phyloP scores from a whole-genome alignment of 2,888 invertebrate species.

The Tetheella fluctuosa region DNA sequence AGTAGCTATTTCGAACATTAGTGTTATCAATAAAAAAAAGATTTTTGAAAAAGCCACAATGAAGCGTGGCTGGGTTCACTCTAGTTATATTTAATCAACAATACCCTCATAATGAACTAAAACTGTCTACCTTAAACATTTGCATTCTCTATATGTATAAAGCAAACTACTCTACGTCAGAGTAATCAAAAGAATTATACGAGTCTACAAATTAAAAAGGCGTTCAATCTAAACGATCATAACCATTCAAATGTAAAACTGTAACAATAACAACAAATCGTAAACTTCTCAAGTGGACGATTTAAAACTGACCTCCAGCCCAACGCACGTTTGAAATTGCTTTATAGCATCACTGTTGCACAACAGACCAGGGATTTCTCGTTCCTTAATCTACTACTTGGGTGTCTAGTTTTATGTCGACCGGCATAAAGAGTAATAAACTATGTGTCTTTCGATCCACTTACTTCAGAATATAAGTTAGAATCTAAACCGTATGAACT shows the following conservation, averaged over 20 bases:
- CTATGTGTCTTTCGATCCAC: conserved; percentile 53
- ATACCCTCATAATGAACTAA: background rate
- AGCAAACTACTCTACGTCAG: background rate
- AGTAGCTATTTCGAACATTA: too few species aligned
- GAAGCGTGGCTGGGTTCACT: too few species aligned
- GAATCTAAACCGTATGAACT: conserved; percentile 40
- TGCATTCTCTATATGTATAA: background rate
- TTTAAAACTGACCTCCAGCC: conserved; percentile 72
- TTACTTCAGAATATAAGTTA: conserved; percentile 29
- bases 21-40: too few species aligned
- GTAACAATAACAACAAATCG: conserved; percentile 76
- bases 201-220: conserved; percentile 23
- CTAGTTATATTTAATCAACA: too few species aligned
- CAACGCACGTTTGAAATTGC: conserved; percentile 36
- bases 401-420: conserved; percentile 79
- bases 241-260: conserved; percentile 57
- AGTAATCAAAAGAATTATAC: conserved; percentile 31
- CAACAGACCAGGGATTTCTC: conserved; percentile 60
- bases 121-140: too few species aligned
- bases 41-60: too few species aligned
- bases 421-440: conserved; percentile 72
- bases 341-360: conserved; percentile 63
- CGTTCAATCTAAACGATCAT: conserved; percentile 38
- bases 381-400: conserved; percentile 76
- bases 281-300: conserved; percentile 61